Evolutionary conservation across 2,797 vertebrate species (phyloP).

Genomic region (Acanthis flammea): DNA sequence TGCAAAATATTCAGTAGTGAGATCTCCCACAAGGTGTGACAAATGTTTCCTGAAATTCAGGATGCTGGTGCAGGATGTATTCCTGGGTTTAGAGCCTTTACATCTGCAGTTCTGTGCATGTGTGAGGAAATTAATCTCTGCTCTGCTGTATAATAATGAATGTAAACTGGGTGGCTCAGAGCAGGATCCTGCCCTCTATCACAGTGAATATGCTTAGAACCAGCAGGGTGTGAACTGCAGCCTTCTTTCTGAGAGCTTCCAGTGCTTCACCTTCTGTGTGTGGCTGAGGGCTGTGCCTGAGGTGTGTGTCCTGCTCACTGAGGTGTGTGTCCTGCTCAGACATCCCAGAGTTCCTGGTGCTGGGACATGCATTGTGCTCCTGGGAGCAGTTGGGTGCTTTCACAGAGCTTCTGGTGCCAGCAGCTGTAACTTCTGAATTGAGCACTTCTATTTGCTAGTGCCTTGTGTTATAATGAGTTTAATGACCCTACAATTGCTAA

Average conservation of each 20-base stretch:
- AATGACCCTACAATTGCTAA: neutral
- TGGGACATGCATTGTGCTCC: neutral
- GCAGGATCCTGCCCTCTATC: neutral
- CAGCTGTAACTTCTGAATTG: neutral
- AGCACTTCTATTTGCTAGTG: neutral
- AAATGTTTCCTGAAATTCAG: neutral
- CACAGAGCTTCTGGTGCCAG: neutral
- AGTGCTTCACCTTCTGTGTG: neutral
- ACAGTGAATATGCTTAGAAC: neutral
- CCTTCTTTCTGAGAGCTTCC: neutral
- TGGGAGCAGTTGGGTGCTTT: neutral
- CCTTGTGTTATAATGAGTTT: neutral
- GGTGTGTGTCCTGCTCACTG: neutral
- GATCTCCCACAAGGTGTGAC: neutral
- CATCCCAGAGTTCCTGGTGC: neutral
- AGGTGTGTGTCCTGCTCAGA: neutral
- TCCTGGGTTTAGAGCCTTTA: neutral
- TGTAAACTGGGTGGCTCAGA: neutral
- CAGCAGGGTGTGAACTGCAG: neutral
- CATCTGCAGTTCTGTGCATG: neutral
- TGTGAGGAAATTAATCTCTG: neutral
- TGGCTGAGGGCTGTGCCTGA: neutral
- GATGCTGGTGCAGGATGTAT: neutral
- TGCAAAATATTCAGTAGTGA: neutral
- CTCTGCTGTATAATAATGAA: neutral